Conservation (phyloP, 2,113 vertebrate species). For the Mesitornis unicolor region DNA sequence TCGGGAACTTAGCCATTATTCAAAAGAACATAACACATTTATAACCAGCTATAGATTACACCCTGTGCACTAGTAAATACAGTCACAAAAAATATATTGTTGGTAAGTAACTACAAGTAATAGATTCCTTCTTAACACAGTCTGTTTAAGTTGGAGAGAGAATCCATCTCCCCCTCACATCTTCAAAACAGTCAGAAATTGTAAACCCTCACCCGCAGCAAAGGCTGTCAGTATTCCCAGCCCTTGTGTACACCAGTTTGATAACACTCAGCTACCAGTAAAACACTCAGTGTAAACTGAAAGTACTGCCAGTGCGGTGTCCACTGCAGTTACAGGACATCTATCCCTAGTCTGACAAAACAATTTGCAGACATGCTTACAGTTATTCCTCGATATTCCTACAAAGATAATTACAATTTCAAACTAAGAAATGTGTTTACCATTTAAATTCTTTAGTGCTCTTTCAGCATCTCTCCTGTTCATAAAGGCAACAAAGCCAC, state of each 20-base stretch:
- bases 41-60: not conserved
- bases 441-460: conserved; percentile 95
- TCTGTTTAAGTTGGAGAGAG: not conserved
- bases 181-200: not conserved
- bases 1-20: not conserved
- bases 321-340: not conserved
- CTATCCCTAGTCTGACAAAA: not conserved
- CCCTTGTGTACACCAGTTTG: not conserved
- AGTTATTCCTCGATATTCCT: not conserved
- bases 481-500: conserved; percentile 99
- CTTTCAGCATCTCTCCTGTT: conserved; percentile 97
- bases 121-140: not conserved
- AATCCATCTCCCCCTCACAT: not conserved
- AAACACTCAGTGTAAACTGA: not conserved
- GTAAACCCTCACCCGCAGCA: not conserved
- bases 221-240: not conserved
- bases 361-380: not conserved
- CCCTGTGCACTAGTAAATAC: not conserved
- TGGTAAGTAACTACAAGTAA: not conserved
- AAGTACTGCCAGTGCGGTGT: not conserved
- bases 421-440: conserved; percentile 62
- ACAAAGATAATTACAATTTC: not conserved
- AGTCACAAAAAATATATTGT: not conserved
- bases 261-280: not conserved
- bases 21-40: not conserved